Base-by-base conservation (phyloP, 2,888 invertebrate genomes). In the Diogma glabrata region DNA sequence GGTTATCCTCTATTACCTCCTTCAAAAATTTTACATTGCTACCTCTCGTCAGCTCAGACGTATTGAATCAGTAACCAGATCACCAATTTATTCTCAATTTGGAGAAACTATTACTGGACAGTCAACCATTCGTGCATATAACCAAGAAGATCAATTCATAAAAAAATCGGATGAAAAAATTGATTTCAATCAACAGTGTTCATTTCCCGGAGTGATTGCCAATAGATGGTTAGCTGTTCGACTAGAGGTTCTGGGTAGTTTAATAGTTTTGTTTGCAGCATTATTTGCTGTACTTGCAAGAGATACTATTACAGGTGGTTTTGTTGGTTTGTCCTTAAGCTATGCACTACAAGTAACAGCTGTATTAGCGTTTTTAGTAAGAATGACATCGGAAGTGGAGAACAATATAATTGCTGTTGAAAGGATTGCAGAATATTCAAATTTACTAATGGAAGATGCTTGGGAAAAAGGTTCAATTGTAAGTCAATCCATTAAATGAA, bases 361-460 rank as follows among this genome's bases (percentile, higher is more conserved):
- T 54, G 72, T 71, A 1, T 61, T 79, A 49, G 77, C 75, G 62
- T 75, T 74, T 69, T 67, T 78, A 59, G 75, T 79, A n/a, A 61
- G 76, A 47, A 72, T 74, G 66, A 69, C 72, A 3, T 71, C 74
- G 52, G 77, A 77, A 58, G 63, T 79, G 38, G 79, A 79, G 63
- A 75, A 77, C 6, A 77, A 78, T 62, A 75, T 78, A 53, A 76
- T 79, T 9, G 71, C 77, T 12, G 75, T 79, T 24, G 79, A 79
- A 62, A 64, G 79, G 56, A 72, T 78, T 22, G 72, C 76, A 57
- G 79, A 79, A 59, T 79, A 77, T 61, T 64, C 72, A 3, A 72
- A 69, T 55, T 59, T 64, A 2, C 61, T 63, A 6, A 55, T 63
- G 60, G 65, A 66, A 57, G 64, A 64, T 9, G 50, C 57, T 5